Conservation (phyloP, 2,888 invertebrate genomes). For the Fabriciana adippe region DNA sequence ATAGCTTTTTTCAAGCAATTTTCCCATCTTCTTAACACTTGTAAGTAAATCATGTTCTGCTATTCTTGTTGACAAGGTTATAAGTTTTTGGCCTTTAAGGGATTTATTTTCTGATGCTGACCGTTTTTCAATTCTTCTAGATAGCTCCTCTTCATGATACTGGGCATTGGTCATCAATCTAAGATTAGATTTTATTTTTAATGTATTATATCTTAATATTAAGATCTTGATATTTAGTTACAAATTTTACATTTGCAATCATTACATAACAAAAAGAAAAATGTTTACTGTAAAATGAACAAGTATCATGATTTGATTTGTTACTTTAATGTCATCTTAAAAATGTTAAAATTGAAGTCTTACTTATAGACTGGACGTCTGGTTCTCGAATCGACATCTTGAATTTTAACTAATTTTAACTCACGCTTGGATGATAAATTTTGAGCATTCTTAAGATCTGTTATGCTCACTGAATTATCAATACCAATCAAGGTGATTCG, state of each 20-base stretch:
- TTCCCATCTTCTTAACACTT: slow-evolving; percentile 84
- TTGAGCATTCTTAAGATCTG: slow-evolving; percentile 86
- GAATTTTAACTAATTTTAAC: slow-evolving; percentile 86
- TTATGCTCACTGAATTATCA: slow-evolving; percentile 82
- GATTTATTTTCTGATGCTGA: slow-evolving; percentile 58
- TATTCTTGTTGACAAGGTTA: slow-evolving; percentile 84
- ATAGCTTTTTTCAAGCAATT: slow-evolving; percentile 85
- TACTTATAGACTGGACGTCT: slow-evolving; percentile 86
- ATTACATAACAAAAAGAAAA: slow-evolving; percentile 28
- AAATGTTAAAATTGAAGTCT: slow-evolving; percentile 41
- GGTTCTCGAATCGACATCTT: slow-evolving; percentile 86
- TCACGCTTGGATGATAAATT: slow-evolving; percentile 86
- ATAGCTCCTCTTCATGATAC: slow-evolving; percentile 83
- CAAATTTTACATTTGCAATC: background rate
- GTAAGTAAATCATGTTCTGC: slow-evolving; percentile 85
- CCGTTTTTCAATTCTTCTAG: slow-evolving; percentile 77
- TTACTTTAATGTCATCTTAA: background rate
- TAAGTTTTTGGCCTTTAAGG: slow-evolving; percentile 84
- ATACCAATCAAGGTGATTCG: slow-evolving; percentile 85
- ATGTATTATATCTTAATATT: too few relatives aligned
- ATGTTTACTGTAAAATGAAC: background rate
- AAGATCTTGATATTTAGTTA: too few relatives aligned
- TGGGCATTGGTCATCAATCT: slow-evolving; percentile 86
- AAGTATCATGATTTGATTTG: too few relatives aligned
- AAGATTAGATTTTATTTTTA: background rate